Conservation (phyloP, 2,113 vertebrate species). For the Oplegnathus fasciatus region DNA sequence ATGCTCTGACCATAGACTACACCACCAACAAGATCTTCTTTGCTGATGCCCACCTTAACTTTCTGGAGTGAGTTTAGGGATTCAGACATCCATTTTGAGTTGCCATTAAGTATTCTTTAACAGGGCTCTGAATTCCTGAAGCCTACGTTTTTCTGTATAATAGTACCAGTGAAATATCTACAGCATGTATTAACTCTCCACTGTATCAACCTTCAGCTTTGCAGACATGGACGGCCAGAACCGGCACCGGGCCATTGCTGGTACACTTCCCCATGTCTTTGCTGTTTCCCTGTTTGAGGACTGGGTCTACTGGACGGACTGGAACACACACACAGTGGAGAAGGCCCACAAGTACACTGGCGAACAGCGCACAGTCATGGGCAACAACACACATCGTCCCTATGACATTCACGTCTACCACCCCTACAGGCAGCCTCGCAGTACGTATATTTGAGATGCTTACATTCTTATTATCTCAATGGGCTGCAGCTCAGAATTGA, state of each 20-base stretch:
- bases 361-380: slow-evolving; percentile 75
- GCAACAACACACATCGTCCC: slow-evolving; percentile 83
- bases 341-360: slow-evolving; percentile 83
- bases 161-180: not conserved
- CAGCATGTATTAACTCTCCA: not conserved
- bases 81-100: not conserved
- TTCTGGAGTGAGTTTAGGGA: slow-evolving; percentile 76
- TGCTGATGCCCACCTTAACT: slow-evolving; percentile 81
- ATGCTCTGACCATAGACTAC: slow-evolving; percentile 81
- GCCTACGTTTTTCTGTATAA: not conserved
- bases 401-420: slow-evolving; percentile 80
- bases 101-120: not conserved
- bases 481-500: not conserved
- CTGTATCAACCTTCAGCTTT: slow-evolving; percentile 61
- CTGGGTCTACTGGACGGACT: slow-evolving; percentile 83
- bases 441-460: slow-evolving; percentile 50
- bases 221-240: slow-evolving; percentile 83
- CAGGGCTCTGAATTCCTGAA: not conserved
- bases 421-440: slow-evolving; percentile 80
- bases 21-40: slow-evolving; percentile 84
- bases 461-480: not conserved
- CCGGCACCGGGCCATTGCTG: slow-evolving; percentile 77
- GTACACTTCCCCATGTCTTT: slow-evolving; percentile 79
- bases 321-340: slow-evolving; percentile 83
- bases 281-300: slow-evolving; percentile 81